Evolutionary conservation across 1,140 invertebrate species (phyloP).

Genomic region (Popillia japonica): DNA sequence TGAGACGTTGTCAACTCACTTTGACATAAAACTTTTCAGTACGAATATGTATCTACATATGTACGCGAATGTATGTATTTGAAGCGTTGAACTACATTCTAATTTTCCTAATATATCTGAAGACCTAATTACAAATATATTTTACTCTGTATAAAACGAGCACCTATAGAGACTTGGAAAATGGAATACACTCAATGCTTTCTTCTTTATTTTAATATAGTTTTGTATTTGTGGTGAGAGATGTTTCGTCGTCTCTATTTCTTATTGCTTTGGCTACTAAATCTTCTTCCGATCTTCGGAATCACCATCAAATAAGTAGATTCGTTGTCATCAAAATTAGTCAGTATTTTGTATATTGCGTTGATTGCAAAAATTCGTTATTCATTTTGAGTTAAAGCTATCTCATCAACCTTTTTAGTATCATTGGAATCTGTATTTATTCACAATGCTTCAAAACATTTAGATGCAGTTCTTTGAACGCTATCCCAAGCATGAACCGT

Average conservation of each 20-base stretch:
- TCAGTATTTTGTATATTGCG: not conserved
- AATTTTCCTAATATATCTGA: no score
- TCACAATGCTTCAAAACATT: not conserved
- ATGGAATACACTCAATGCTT: no score
- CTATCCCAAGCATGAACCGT: not conserved
- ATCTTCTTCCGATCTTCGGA: not conserved
- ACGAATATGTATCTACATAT: no score
- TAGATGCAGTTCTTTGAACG: not conserved
- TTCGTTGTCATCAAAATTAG: not conserved
- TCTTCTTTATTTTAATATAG: not conserved
- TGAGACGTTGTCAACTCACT: no score
- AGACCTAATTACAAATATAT: no score
- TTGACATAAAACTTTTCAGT: no score
- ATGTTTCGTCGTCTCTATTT: not conserved
- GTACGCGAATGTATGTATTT: no score
- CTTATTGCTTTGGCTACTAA: not conserved
- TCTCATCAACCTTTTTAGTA: not conserved
- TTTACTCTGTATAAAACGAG: no score
- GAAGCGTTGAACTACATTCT: no score
- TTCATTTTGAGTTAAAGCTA: not conserved
- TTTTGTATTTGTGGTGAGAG: not conserved
- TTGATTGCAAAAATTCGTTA: not conserved
- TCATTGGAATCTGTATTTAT: not conserved
- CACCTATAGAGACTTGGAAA: not conserved
- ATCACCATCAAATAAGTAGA: not conserved